Base-by-base conservation (phyloP, 2,797 vertebrate genomes). In the Oceanodroma leucorhoa region DNA sequence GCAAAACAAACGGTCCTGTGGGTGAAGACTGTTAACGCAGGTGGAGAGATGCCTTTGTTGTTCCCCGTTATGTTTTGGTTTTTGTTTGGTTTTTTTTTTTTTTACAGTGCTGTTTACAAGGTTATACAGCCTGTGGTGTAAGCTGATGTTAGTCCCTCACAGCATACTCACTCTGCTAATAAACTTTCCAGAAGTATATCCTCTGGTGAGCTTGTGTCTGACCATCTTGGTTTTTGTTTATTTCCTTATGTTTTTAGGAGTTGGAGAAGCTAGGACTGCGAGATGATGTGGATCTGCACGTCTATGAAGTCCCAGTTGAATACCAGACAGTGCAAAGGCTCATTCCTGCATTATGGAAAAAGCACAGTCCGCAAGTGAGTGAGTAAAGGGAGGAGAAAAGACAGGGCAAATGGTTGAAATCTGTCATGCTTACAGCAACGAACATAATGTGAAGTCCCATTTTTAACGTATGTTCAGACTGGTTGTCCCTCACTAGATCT, bases 241-340 rank as follows among this genome's bases (percentile, higher is more conserved):
- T 64, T 36, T n/a, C 84, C 67, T 19, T 36, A 24, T 40, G 40
- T 36, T 90, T 65, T 19, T 67, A 99, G 99, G 99, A 99, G 96
- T 94, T 99, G 96, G 97, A 99, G 95, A 98, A 98, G 89, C 97
- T 99, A 21, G 99, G 99, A 3, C 97, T 99, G 36, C 97, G 99
- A 4, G 98, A 98, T 8, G 97, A 97, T 0, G 98, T 99, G 66
- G 98, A 99, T 66, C 98, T 99, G 34, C 97, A 98, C 1, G 98
- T 99, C 88, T 98, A 98, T 2, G 99, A 99, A 96, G 98, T 99
- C 48, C 99, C 99, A 1, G 99, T 99, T 9, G 99, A 99, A 91
- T 99, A 99, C 93, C 96, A 98, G 96, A 98, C 99, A 0, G 99
- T 99, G 34, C 98, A 99, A 96, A 97, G 93, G 10, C 98, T 99